Percentiles rank a stretch among this genome's conserved stretches.
These are phyloP conservation scores for mouse (Mus musculus) DNA, from an alignment of 2,113 vertebrate genomes.

Conservation along the genomic window GRCm39 chr6:10352001-10352500, in stretches of 20 bases:
- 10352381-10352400: background rate
- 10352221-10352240: slow-evolving; percentile 6
- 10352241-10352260: background rate
- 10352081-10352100: accelerated
- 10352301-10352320: background rate
- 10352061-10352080: background rate
- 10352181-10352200: background rate
- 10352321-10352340: background rate
- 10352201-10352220: background rate
- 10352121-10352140: background rate
- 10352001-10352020: background rate
- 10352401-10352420: background rate
- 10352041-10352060: background rate
- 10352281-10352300: background rate
- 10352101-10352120: background rate
- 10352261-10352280: background rate
- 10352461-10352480: background rate
- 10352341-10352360: background rate
- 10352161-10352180: background rate
- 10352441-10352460: background rate
- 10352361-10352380: background rate
- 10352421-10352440: background rate
- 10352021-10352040: accelerated
- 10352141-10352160: background rate
- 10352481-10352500: background rate